These are phyloP conservation scores for Cosmia trapezina DNA, from an alignment of 2,888 invertebrate genomes.

Conservation along the genomic window DNA sequence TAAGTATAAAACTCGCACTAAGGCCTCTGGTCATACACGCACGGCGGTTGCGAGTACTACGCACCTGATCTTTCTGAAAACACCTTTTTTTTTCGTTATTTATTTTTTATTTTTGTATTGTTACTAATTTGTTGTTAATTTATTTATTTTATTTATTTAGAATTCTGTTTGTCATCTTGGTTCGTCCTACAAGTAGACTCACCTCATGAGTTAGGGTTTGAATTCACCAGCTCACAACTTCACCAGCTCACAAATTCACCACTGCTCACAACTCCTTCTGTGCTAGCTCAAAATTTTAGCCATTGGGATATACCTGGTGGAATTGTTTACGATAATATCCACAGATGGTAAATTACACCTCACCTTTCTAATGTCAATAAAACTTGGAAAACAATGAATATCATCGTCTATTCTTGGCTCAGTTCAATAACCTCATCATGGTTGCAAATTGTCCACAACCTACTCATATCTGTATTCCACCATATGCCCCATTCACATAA, in stretches of 20 bases:
- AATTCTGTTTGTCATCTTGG: too few species aligned
- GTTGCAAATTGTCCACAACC: slow-evolving; percentile 41
- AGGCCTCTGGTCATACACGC: too few species aligned
- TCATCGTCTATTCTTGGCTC: slow-evolving; percentile 27
- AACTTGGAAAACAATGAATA: slow-evolving; percentile 20
- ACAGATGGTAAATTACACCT: background rate
- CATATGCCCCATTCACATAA: slow-evolving; percentile 54
- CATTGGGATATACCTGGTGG: background rate
- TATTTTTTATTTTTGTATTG: too few species aligned
- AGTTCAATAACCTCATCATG: slow-evolving; percentile 34
- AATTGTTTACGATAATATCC: background rate
- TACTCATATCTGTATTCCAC: slow-evolving; percentile 27
- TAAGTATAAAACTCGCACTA: too few species aligned
- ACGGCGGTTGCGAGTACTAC: too few species aligned
- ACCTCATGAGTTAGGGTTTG: background rate
- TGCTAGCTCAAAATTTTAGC: background rate
- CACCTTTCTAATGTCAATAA: slow-evolving; percentile 15
- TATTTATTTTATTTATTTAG: too few species aligned
- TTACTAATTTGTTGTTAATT: too few species aligned
- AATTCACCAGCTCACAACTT: background rate
- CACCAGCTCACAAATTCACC: background rate
- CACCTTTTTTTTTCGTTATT: too few species aligned
- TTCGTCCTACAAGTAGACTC: background rate
- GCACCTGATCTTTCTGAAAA: too few species aligned
- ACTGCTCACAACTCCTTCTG: background rate